phyloP scores from a whole-genome alignment of 2,113 vertebrate genomes.

The Caretta caretta region DNA sequence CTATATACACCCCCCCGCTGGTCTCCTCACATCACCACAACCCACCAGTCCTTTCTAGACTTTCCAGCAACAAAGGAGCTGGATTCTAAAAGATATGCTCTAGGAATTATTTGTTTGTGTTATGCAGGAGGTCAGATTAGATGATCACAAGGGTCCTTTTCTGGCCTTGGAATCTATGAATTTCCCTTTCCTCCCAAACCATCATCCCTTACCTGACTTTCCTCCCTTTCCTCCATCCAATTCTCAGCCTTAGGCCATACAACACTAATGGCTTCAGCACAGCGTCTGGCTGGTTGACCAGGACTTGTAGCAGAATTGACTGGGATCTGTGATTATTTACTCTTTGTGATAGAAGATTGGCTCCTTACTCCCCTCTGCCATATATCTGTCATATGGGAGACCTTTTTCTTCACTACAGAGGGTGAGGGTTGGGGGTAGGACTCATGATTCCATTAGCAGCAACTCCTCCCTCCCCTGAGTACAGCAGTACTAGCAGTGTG shows the following conservation, averaged over 20 bases:
- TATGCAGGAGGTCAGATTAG: neutral
- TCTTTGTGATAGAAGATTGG: neutral
- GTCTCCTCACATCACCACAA: neutral
- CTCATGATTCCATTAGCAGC: neutral
- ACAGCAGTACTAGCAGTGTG: neutral
- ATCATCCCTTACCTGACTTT: neutral
- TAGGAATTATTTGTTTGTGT: neutral
- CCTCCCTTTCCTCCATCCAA: neutral
- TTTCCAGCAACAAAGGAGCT: neutral
- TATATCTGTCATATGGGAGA: neutral
- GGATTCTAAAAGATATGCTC: neutral
- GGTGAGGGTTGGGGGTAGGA: neutral
- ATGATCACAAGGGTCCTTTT: neutral
- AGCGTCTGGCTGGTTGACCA: neutral
- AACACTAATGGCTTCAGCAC: neutral
- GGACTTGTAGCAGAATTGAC: neutral
- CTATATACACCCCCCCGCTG: neutral
- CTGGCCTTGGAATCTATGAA: neutral
- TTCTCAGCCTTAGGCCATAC: neutral
- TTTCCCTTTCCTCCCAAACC: neutral
- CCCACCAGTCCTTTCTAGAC: neutral
- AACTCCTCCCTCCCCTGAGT: neutral
- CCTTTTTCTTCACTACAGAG: neutral
- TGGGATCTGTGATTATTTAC: neutral
- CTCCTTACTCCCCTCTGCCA: neutral